Conservation (phyloP, 1,140 invertebrate genomes). For the Agrilus planipennis region DNA sequence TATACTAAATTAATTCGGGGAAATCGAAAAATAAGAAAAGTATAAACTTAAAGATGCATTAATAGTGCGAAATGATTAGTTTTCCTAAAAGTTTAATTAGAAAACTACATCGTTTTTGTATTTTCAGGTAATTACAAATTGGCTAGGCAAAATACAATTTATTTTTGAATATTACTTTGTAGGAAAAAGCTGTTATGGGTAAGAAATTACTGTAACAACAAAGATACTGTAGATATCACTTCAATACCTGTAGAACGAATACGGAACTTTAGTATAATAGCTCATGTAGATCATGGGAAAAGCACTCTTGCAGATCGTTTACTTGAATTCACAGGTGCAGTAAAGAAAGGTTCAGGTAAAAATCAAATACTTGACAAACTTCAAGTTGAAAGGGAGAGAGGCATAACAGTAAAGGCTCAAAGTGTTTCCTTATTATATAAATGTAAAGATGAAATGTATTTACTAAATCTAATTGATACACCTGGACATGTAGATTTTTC, state of each 20-base stretch:
- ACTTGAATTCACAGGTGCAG: constrained; percentile 79
- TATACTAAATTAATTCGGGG: no score
- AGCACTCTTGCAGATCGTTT: constrained; percentile 89
- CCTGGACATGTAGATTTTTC: constrained; percentile 98
- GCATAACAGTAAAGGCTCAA: constrained; percentile 98
- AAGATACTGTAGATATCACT: constrained; percentile 16
- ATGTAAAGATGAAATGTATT: constrained; percentile 53
- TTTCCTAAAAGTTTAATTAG: no score
- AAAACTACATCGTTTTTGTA: no score
- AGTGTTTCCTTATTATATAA: constrained; percentile 80
- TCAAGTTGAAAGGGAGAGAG: constrained; percentile 85
- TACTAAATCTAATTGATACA: constrained; percentile 97
- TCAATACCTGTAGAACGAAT: constrained; percentile 55
- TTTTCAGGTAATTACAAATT: no score
- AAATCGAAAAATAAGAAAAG: no score
- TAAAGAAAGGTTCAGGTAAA: constrained; percentile 52
- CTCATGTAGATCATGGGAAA: constrained; percentile 97
- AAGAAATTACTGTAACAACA: no score
- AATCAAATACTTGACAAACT: constrained; percentile 80
- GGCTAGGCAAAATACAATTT: no score
- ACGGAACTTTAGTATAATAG: constrained; percentile 92
- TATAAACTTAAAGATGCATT: no score
- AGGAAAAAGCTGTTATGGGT: no score
- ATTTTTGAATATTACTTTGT: no score
- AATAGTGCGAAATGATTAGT: no score